Percentiles rank a stretch among this genome's conserved stretches.
Evolutionary conservation across 2,797 vertebrate species (phyloP).

Genomic region (Oceanodroma leucorhoa): DNA sequence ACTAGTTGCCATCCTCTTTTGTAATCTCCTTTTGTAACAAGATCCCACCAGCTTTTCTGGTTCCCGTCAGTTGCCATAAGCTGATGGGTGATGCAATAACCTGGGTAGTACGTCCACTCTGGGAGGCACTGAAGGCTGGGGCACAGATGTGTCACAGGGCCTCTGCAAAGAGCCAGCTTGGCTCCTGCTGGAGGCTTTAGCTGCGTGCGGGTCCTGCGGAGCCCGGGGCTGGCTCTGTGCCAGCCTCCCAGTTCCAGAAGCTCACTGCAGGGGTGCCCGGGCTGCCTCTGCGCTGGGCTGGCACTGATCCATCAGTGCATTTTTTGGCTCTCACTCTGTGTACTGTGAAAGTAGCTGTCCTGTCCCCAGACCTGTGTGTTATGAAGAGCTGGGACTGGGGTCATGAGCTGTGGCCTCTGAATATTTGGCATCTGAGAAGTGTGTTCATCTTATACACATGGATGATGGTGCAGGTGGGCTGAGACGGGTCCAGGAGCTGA

Average conservation of each 20-base stretch:
- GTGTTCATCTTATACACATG: neutral
- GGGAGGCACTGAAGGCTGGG: neutral
- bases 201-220: neutral
- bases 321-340: neutral
- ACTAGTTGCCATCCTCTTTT: neutral
- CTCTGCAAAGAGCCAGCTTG: neutral
- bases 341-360: neutral
- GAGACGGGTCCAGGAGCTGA: neutral
- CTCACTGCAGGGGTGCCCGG: neutral
- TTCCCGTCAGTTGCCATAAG: neutral
- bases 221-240: neutral
- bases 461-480: neutral
- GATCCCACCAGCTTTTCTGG: neutral
- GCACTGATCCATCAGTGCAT: neutral
- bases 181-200: neutral
- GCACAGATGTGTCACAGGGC: neutral
- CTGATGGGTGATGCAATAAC: neutral
- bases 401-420: accelerated
- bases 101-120: neutral
- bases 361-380: neutral
- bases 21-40: neutral
- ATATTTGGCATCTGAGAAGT: neutral
- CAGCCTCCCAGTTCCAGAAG: neutral
- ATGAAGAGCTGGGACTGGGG: neutral
- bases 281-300: neutral